These are phyloP conservation scores for Pectinophora gossypiella DNA, from an alignment of 1,140 invertebrate species.

Conservation along the genomic window DNA sequence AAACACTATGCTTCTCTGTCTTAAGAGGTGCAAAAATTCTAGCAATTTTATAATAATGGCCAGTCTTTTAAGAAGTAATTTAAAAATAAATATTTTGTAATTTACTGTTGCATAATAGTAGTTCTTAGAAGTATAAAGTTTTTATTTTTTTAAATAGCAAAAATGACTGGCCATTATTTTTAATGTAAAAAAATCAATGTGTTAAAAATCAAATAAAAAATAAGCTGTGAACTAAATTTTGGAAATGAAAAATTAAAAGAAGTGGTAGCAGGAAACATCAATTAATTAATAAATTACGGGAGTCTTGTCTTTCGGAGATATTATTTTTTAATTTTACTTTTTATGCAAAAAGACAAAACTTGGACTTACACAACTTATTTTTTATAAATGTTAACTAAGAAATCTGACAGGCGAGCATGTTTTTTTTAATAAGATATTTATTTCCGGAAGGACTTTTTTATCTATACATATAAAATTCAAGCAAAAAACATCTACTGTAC, in stretches of 20 bases:
- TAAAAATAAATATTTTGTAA: neutral
- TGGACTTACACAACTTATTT: constrained; percentile 58
- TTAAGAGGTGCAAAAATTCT: constrained; percentile 25
- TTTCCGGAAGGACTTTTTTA: constrained; percentile 32
- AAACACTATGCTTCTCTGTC: constrained; percentile 7
- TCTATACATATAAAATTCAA: constrained; percentile 50
- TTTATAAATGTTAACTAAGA: constrained; percentile 60
- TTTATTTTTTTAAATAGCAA: neutral
- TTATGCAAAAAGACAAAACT: constrained; percentile 10
- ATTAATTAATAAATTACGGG: constrained; percentile 9
- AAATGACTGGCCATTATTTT: constrained; percentile 28
- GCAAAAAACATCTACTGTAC: constrained; percentile 62
- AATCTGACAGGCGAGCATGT: constrained; percentile 27
- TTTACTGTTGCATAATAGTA: no score
- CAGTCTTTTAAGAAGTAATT: neutral
- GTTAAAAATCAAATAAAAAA: constrained; percentile 56
- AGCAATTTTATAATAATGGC: constrained; percentile 20
- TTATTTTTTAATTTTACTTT: neutral
- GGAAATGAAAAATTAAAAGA: constrained; percentile 29
- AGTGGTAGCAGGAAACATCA: constrained; percentile 27
- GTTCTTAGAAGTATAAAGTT: no score
- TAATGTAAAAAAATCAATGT: constrained; percentile 30
- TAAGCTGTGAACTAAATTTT: constrained; percentile 57
- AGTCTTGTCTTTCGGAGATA: constrained; percentile 12
- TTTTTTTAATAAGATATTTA: constrained; percentile 16